Conservation (phyloP, 2,888 invertebrate species). For the Miltochrista miniata region DNA sequence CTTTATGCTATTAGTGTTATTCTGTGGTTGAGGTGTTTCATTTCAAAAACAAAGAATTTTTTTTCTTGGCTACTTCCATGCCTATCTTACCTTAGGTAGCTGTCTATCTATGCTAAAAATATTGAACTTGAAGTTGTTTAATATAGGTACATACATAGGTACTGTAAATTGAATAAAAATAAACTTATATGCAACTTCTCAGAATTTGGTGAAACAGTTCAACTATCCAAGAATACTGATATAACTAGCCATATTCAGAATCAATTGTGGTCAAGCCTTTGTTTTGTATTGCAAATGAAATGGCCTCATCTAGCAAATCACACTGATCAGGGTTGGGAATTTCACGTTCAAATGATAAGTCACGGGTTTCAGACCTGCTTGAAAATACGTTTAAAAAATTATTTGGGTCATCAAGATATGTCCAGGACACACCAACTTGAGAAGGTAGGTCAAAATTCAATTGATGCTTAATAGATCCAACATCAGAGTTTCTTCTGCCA, state of each 20-base stretch:
- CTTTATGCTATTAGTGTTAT: too few relatives aligned
- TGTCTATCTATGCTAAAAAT: too few relatives aligned
- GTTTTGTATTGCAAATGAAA: constrained; percentile 89
- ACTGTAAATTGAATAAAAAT: neutral
- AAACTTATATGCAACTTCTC: neutral
- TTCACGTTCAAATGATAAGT: constrained; percentile 38
- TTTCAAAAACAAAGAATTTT: too few relatives aligned
- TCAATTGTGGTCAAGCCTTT: constrained; percentile 86
- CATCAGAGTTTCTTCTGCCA: too few relatives aligned
- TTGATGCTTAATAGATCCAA: constrained; percentile 19
- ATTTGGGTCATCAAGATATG: constrained; percentile 37
- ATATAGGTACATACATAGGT: neutral
- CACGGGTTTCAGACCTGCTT: constrained; percentile 40
- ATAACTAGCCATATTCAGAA: constrained; percentile 69
- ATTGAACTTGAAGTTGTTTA: too few relatives aligned
- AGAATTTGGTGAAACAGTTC: constrained; percentile 11
- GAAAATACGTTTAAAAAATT: constrained; percentile 47
- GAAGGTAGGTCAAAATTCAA: constrained; percentile 38
- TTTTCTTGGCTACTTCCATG: too few relatives aligned
- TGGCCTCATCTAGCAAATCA: constrained; percentile 88
- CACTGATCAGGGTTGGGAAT: constrained; percentile 56
- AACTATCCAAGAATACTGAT: neutral
- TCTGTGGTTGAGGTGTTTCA: too few relatives aligned
- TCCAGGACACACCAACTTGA: constrained; percentile 52
- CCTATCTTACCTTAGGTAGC: too few relatives aligned